These are phyloP conservation scores for Stomatorhinus ivindoensis DNA, from an alignment of 2,113 vertebrate genomes.

Conservation along the genomic window DNA sequence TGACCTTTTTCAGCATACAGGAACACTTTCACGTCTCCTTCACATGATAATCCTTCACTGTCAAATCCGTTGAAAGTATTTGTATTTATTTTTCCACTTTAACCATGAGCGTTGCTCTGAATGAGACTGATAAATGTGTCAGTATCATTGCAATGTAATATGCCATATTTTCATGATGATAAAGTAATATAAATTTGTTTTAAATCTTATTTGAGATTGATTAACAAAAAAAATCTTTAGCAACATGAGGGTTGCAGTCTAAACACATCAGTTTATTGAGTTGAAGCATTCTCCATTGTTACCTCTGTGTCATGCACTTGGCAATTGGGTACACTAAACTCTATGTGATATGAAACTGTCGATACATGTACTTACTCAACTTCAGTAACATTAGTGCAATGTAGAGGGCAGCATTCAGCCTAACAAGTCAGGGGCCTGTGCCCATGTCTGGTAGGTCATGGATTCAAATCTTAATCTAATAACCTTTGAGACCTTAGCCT, in stretches of 20 bases:
- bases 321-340: neutral
- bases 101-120: neutral
- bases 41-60: neutral
- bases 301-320: neutral
- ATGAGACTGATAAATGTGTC: neutral
- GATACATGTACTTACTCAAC: neutral
- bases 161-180: neutral
- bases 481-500: neutral
- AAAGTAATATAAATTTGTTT: neutral
- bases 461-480: neutral
- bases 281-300: neutral
- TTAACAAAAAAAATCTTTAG: neutral
- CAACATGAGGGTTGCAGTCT: neutral
- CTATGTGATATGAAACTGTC: neutral
- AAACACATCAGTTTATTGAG: neutral
- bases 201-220: neutral
- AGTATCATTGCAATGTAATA: neutral
- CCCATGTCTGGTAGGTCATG: neutral
- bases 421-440: neutral
- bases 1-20: slow-evolving; percentile 6
- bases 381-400: neutral
- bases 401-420: neutral
- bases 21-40: neutral
- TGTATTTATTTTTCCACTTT: neutral
- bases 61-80: neutral